A percentile compares a stretch with the other conserved stretches of the same genome.
These are phyloP conservation scores for Xiphias gladius DNA, from an alignment of 2,113 vertebrate genomes.

Conservation along the genomic window DNA sequence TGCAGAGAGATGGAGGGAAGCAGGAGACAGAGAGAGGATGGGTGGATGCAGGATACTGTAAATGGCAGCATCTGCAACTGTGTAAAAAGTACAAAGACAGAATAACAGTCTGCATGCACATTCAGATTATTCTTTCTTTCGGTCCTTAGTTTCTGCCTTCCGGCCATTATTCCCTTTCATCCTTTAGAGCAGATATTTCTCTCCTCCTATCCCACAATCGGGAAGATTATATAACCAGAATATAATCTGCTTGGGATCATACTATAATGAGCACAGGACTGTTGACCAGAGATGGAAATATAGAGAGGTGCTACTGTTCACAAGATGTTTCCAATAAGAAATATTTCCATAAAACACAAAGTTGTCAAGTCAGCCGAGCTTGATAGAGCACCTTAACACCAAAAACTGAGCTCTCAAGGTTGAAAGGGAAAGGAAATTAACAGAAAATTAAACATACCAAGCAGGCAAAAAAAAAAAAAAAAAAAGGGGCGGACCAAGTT, in stretches of 20 bases:
- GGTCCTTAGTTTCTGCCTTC: slow-evolving; percentile 15
- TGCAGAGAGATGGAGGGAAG: slow-evolving; percentile 58
- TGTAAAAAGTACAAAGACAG: slow-evolving; percentile 4
- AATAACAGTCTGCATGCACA: slow-evolving; percentile 3
- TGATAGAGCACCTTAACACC: too few relatives aligned
- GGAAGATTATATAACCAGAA: slow-evolving; percentile 69
- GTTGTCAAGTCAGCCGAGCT: background rate
- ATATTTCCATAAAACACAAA: background rate
- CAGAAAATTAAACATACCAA: background rate
- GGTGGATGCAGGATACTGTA: slow-evolving; percentile 29
- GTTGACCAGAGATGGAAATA: background rate
- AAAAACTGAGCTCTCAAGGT: background rate
- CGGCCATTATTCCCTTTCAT: background rate
- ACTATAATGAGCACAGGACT: slow-evolving; percentile 50
- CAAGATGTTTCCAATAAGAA: background rate
- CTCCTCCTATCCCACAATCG: slow-evolving; percentile 27
- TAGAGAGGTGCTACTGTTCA: slow-evolving; percentile 4
- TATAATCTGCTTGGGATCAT: slow-evolving; percentile 77
- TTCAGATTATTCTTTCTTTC: background rate
- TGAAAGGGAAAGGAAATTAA: background rate
- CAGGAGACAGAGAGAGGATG: slow-evolving; percentile 31
- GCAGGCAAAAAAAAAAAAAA: background rate
- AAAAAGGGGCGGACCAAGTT: background rate
- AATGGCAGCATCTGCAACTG: slow-evolving; percentile 41
- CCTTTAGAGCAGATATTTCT: slow-evolving; percentile 19